Evolutionary conservation across 2,797 vertebrate species (phyloP).

Genomic region (Catamblyrhynchus diadema): DNA sequence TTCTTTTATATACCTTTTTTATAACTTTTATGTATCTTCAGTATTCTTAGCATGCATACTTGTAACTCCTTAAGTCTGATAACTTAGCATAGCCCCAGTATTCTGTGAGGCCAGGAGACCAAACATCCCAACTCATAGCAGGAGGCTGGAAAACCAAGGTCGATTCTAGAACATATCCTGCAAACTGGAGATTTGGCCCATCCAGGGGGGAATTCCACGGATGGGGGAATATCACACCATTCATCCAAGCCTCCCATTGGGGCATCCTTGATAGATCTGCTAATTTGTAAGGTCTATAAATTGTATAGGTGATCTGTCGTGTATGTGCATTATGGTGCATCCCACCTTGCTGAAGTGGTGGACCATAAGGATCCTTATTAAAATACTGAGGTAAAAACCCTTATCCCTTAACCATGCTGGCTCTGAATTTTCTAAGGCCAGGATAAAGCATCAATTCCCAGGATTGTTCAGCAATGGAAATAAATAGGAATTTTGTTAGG

Average conservation of each 20-base stretch:
- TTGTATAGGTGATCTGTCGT: fast-evolving
- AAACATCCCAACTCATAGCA: neutral
- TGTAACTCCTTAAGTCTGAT: neutral
- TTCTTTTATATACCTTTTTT: neutral
- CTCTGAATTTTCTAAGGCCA: neutral
- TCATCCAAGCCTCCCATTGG: neutral
- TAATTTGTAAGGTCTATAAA: neutral
- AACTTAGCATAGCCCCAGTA: neutral
- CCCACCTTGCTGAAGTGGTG: neutral
- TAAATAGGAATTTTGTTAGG: neutral
- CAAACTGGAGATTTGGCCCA: neutral
- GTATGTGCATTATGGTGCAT: fast-evolving
- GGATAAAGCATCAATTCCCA: neutral
- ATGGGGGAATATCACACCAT: too few species aligned
- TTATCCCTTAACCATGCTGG: neutral
- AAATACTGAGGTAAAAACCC: neutral
- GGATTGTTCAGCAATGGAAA: neutral
- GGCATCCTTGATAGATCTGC: neutral
- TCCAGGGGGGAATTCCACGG: neutral
- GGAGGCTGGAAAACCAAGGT: neutral
- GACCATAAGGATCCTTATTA: neutral
- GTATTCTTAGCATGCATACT: neutral
- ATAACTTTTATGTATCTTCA: neutral
- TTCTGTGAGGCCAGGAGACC: neutral
- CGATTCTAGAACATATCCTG: neutral